Evolutionary conservation across 2,113 vertebrate species (phyloP).

Genomic region (Crotophaga sulcirostris): DNA sequence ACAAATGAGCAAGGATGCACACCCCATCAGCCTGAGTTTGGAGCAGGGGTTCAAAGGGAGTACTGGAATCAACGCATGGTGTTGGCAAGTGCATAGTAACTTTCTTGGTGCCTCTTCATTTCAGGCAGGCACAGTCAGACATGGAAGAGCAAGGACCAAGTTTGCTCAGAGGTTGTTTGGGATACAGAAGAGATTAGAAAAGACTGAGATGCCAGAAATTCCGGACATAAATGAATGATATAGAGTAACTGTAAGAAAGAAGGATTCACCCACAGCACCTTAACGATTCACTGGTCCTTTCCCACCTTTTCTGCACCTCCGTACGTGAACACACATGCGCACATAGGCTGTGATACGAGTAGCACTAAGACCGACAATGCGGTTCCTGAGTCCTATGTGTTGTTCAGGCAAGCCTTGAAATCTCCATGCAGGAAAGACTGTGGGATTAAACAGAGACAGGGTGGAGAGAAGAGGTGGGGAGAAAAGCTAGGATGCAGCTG

Average conservation of each 20-base stretch:
- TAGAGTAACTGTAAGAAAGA: background rate
- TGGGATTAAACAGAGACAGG: slow-evolving; percentile 19
- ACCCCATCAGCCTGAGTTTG: background rate
- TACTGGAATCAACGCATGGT: background rate
- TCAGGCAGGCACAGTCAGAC: background rate
- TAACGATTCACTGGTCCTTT: slow-evolving; percentile 2
- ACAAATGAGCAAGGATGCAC: background rate
- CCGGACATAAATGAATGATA: background rate
- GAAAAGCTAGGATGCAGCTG: slow-evolving; percentile 25
- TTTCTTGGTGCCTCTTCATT: background rate
- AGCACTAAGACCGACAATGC: background rate
- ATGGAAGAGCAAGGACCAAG: background rate
- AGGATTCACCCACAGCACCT: slow-evolving; percentile 34
- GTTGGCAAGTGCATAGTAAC: background rate
- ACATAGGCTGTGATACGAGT: background rate
- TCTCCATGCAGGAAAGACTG: background rate
- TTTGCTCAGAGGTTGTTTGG: slow-evolving; percentile 11
- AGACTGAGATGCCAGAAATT: slow-evolving; percentile 11
- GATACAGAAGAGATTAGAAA: background rate
- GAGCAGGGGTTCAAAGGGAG: background rate
- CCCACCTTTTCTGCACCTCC: background rate
- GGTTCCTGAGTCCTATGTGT: background rate
- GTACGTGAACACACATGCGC: fast-evolving
- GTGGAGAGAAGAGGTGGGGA: background rate
- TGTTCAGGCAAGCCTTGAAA: slow-evolving; percentile 45